Percentiles rank a stretch among this genome's conserved stretches.
phyloP scores from a whole-genome alignment of 2,888 invertebrate genomes.

The Spodoptera littoralis region DNA sequence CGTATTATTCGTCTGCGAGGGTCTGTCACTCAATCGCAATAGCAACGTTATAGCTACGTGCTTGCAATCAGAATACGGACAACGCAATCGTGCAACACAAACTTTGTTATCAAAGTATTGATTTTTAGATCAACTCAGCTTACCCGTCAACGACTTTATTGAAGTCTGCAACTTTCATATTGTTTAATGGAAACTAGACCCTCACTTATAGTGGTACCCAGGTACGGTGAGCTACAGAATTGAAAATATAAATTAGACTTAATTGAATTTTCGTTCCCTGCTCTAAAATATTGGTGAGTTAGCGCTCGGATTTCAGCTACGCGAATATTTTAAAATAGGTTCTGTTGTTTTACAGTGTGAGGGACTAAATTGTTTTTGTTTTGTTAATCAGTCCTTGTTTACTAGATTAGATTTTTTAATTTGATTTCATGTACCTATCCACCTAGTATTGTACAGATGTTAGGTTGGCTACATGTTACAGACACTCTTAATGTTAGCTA shows the following conservation, averaged over 20 bases:
- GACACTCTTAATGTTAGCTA: no score
- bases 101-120: slow-evolving; percentile 61
- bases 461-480: no score
- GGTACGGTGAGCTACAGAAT: slow-evolving; percentile 32
- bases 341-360: slow-evolving; percentile 27
- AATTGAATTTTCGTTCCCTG: slow-evolving; percentile 33
- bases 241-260: slow-evolving; percentile 47
- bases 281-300: slow-evolving; percentile 35
- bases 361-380: slow-evolving; percentile 8
- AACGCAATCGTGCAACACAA: slow-evolving; percentile 55
- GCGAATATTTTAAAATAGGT: slow-evolving; percentile 7
- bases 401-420: background rate
- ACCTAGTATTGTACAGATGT: no score
- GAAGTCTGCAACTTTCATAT: slow-evolving; percentile 50
- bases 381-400: slow-evolving; percentile 5
- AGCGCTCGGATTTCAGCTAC: slow-evolving; percentile 29
- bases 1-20: slow-evolving; percentile 74
- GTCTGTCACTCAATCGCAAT: slow-evolving; percentile 83
- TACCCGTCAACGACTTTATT: slow-evolving; percentile 55
- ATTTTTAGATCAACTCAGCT: slow-evolving; percentile 57
- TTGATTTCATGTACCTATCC: background rate
- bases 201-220: slow-evolving; percentile 20
- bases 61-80: slow-evolving; percentile 71
- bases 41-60: slow-evolving; percentile 83
- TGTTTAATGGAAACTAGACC: slow-evolving; percentile 46